Base-by-base conservation (phyloP, 2,797 vertebrate species). In the Diglossa cyanea region DNA sequence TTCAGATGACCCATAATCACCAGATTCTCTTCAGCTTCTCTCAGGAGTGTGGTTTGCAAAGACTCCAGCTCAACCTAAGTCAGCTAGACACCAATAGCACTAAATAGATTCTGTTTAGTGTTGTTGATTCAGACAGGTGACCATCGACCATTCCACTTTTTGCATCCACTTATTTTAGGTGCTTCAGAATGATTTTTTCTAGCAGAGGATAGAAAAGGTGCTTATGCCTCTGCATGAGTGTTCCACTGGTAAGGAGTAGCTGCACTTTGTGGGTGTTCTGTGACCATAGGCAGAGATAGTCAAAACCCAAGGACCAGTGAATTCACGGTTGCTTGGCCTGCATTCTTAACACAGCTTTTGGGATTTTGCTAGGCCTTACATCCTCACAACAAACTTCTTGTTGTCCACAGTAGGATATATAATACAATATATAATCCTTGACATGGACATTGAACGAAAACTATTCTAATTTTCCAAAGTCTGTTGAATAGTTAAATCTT, bases 131-230 rank as follows among this genome's bases (percentile, higher is more conserved):
- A 71, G 73, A n/a, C 10, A 60, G 55, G 31, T 73, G 44, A 28
- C 53, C 48, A 10, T 31, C 71, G 55, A 31, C 53, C 39, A 17
- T 45, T 57, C 19, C 24, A 18, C 26, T 50, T 82, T 66, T 57
- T 70, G 5, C 24, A 73, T 26, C n/a, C 14, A 12, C 20, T 70
- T 57, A 26, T 19, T 47, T 71, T 39, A 47, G 12, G 16, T 67
- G 35, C 33, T 92, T 92, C 12, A 5, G 60, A 58, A 39, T 58
- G 3, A 70, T 5, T 31, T 89, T 86, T 90, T 58, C 30, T 77
- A 17, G 30, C 1, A 0, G 5, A 26, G 5, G 13, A 15, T 13
- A 33, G 25, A 65, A 62, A 77, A 85, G 11, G 26, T 4, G 2
- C 14, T 71, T 76, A 33, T 74, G 40, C 30, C 28, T 42, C 68